Evolutionary conservation across 1,140 invertebrate genomes (phyloP), one percentile per base, ranked within the genome.

Genomic region (Steinernema feltiae): DNA sequence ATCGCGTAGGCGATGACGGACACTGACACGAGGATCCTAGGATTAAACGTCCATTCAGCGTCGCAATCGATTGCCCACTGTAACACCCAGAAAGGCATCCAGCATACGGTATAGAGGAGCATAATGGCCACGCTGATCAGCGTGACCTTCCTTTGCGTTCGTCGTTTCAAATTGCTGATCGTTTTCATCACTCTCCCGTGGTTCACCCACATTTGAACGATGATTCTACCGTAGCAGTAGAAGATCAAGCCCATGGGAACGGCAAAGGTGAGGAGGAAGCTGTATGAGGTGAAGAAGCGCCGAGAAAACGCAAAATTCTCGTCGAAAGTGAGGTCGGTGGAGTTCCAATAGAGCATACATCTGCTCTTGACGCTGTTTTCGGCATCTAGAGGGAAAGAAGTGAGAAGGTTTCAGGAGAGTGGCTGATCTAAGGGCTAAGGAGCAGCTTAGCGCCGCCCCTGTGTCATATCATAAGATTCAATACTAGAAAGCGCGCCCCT

Each of bases 61-160:
- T 79, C 70, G 2, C 63, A 32, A 17, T 77, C 79, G 70, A 80
- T 73, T 0, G 74, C 70, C 74, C 74, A 80, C 70, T 80, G 79
- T n/a, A 80, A 74, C 71, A 74, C 30, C 79, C 79, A 80, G 31
- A 80, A 80, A 3, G 79, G 79, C 32, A 80, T 32, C 76, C 78
- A 80, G 30, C 76, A 80, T 0, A 71, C 24, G 1, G 79, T 80
- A 29, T 80, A 80, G 1, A 70, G 71, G 17, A 80, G 48, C 30
- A 78, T 78, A 29, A 80, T 80, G 0, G 79, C 75, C 35, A 80
- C 35, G 18, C 78, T 76, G 24, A 80, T 69, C 29, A 80, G 30
- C 3, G 79, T 80, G 12, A 80, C 78, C 17, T 71, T 79, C 79
- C 48, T 79, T 79, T 1, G 71, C 72, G n/a, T 77, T 78, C 32